These are phyloP conservation scores for Timema cristinae DNA, from an alignment of 2,888 invertebrate species.

Conservation along the genomic window DNA sequence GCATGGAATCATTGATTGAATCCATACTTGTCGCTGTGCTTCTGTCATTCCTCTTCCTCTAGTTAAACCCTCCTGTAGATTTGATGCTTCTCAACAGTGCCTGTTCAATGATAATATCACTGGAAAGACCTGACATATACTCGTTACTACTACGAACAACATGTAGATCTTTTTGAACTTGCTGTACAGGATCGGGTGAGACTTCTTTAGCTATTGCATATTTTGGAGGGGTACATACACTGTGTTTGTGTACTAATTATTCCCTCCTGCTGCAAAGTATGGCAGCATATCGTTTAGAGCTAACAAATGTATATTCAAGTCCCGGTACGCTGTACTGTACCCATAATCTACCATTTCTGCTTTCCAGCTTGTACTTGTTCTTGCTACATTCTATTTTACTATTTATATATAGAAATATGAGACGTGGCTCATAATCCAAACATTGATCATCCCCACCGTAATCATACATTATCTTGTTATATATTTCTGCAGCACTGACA, in stretches of 20 bases:
- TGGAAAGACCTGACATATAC: not conserved
- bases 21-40: not conserved
- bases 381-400: not conserved
- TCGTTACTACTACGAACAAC: too few relatives aligned
- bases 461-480: not conserved
- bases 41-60: not conserved
- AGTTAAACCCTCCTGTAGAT: not conserved
- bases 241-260: not conserved
- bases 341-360: not conserved
- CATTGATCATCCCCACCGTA: too few relatives aligned
- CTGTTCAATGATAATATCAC: not conserved
- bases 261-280: not conserved
- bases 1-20: constrained; percentile 8
- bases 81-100: not conserved
- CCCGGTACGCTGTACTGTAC: not conserved
- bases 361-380: constrained; percentile 2
- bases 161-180: not conserved
- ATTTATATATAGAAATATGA: not conserved
- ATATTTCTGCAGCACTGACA: constrained; percentile 3
- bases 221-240: not conserved
- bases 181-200: not conserved
- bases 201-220: constrained; percentile 1
- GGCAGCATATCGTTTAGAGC: constrained; percentile 1
- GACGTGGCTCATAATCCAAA: not conserved
- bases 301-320: not conserved